Evolutionary conservation across 2,797 vertebrate genomes (phyloP).

Genomic region (Gobionotothen gibberifrons): DNA sequence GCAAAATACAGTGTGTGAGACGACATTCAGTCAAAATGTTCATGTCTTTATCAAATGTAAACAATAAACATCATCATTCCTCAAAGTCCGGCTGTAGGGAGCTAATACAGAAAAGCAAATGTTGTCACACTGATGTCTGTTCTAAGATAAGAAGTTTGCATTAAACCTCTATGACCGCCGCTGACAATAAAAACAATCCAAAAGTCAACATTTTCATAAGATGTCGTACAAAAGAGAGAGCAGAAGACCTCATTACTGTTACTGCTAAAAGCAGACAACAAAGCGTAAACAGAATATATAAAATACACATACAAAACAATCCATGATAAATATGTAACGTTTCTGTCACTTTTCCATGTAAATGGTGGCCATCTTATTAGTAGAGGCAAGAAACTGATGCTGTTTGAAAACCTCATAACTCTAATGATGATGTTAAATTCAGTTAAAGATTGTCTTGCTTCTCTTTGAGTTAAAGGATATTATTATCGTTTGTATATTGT

Average conservation of each 20-base stretch:
- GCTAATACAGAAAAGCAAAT: conserved; percentile 59
- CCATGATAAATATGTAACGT: conserved; percentile 24
- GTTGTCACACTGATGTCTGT: conserved; percentile 54
- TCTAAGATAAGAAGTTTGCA: conserved; percentile 44
- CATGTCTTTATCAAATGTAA: conserved; percentile 80
- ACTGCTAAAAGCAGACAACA: conserved; percentile 34
- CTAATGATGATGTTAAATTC: conserved; percentile 12
- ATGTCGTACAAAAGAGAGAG: conserved; percentile 42
- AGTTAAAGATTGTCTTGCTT: conserved; percentile 2
- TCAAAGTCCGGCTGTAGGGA: conserved; percentile 54
- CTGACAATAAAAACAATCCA: conserved; percentile 41
- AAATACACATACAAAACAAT: conserved; percentile 51
- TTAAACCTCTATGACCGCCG: conserved; percentile 36
- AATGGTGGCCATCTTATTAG: conserved; percentile 16
- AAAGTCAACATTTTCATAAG: conserved; percentile 46
- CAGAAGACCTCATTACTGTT: conserved; percentile 42
- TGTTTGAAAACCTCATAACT: conserved; percentile 47
- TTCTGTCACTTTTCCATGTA: conserved; percentile 17
- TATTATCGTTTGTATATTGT: conserved; percentile 4
- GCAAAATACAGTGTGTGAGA: conserved; percentile 83
- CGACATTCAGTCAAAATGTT: conserved; percentile 79
- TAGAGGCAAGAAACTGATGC: conserved; percentile 14
- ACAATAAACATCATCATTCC: conserved; percentile 71
- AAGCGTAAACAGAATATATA: conserved; percentile 34
- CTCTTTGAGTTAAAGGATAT: background rate